These are phyloP conservation scores for Balanococcus diminutus DNA, from an alignment of 2,888 invertebrate genomes.

Conservation along the genomic window DNA sequence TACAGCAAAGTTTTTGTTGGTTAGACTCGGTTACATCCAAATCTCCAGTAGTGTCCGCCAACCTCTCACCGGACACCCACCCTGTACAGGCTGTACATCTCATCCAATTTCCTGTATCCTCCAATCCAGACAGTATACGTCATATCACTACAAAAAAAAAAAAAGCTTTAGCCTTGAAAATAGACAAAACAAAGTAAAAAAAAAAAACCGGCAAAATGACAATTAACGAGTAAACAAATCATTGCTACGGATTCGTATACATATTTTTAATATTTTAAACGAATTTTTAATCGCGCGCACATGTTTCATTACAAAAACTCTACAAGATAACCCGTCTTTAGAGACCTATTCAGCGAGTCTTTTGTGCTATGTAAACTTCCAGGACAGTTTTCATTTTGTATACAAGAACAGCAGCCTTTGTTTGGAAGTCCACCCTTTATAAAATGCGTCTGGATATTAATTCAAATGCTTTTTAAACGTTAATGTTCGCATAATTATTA, in stretches of 20 bases:
- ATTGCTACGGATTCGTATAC: slow-evolving; percentile 26
- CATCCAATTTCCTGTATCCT: no score
- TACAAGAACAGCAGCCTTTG: slow-evolving; percentile 48
- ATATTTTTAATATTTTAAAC: slow-evolving; percentile 52
- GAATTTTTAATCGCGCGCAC: slow-evolving; percentile 55
- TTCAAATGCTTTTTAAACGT: slow-evolving; percentile 55
- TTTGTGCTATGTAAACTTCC: slow-evolving; percentile 54
- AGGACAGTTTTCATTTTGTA: slow-evolving; percentile 52
- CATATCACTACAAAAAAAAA: no score
- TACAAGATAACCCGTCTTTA: slow-evolving; percentile 52
- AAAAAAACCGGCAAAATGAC: background rate
- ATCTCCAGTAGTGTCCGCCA: no score
- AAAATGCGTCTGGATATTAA: slow-evolving; percentile 55
- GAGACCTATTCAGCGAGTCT: slow-evolving; percentile 50
- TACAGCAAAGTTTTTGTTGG: no score
- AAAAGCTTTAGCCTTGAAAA: background rate
- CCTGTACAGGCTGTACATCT: no score
- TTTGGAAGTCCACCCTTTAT: slow-evolving; percentile 54
- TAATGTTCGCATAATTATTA: slow-evolving; percentile 55
- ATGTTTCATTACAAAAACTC: slow-evolving; percentile 55
- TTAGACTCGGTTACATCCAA: no score
- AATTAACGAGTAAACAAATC: slow-evolving; percentile 43
- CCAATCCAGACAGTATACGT: no score
- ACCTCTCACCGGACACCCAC: no score
- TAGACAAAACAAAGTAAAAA: background rate